Percentiles rank a stretch among this genome's conserved stretches.
Conservation (phyloP, 2,888 invertebrate genomes). For the Melipona bicolor region DNA sequence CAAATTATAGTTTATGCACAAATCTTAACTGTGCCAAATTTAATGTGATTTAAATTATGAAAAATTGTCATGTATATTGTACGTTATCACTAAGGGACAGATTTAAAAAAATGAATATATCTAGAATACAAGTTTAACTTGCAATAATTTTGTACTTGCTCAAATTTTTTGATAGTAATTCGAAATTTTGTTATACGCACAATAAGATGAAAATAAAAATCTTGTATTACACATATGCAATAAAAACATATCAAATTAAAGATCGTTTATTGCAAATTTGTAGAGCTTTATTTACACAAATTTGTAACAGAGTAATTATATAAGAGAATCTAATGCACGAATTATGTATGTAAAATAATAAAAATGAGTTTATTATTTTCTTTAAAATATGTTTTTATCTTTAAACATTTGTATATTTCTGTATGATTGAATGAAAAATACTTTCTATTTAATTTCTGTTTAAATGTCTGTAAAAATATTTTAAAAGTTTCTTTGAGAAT, state of each 20-base stretch:
- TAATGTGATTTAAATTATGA: constrained; percentile 21
- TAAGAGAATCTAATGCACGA: constrained; percentile 22
- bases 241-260: constrained; percentile 59
- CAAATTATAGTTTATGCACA: constrained; percentile 45
- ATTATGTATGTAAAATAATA: constrained; percentile 17
- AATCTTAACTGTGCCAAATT: constrained; percentile 58
- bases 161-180: constrained; percentile 54
- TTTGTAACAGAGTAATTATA: constrained; percentile 17
- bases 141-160: constrained; percentile 59
- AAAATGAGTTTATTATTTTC: constrained; percentile 53
- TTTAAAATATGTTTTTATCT: constrained; percentile 39
- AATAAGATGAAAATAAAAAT: constrained; percentile 19
- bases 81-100: constrained; percentile 48
- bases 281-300: constrained; percentile 8
- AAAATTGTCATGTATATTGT: constrained; percentile 40
- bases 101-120: constrained; percentile 46
- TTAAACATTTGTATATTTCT: constrained; percentile 58
- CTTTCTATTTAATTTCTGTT: constrained; percentile 41
- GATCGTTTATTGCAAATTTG: constrained; percentile 20
- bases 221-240: constrained; percentile 41
- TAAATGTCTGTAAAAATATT: constrained; percentile 32
- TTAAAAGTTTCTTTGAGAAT: constrained; percentile 11
- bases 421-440: constrained; percentile 62
- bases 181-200: constrained; percentile 10
- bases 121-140: constrained; percentile 48